Conservation (phyloP, 1,140 invertebrate species). For the Amyelois transitella region DNA sequence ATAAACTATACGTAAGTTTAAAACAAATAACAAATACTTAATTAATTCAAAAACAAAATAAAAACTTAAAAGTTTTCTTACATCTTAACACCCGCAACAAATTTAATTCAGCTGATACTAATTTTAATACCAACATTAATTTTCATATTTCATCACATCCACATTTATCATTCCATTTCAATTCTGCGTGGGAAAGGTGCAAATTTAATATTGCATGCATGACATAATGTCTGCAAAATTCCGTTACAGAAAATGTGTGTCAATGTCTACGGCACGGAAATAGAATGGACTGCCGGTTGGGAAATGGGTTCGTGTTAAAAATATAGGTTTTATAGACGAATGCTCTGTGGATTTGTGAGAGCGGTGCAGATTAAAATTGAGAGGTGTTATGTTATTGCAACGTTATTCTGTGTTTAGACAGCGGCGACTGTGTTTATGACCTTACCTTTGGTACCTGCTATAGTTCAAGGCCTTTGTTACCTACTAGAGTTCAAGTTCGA, state of each 20-base stretch:
- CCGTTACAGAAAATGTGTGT: conserved; percentile 16
- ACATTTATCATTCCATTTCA: neutral
- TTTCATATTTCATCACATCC: neutral
- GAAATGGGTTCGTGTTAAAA: neutral
- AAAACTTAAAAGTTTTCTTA: no score
- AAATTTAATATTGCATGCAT: neutral
- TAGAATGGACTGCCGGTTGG: conserved; percentile 11
- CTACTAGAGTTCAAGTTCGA: no score
- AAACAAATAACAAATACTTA: no score
- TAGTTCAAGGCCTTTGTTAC: no score
- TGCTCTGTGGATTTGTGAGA: neutral
- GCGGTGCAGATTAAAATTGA: neutral
- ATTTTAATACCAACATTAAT: no score
- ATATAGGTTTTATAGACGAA: neutral
- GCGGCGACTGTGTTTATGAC: neutral
- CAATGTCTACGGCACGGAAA: conserved; percentile 26
- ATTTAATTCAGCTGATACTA: no score
- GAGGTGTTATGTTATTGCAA: neutral
- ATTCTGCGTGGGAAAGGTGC: neutral
- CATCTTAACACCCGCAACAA: no score
- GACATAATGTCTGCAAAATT: conserved; percentile 9
- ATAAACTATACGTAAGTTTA: no score
- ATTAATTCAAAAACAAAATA: no score
- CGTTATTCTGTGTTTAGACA: neutral
- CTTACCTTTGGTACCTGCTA: no score